phyloP scores from a whole-genome alignment of 2,888 invertebrate genomes.

The Matsumyia berberina region DNA sequence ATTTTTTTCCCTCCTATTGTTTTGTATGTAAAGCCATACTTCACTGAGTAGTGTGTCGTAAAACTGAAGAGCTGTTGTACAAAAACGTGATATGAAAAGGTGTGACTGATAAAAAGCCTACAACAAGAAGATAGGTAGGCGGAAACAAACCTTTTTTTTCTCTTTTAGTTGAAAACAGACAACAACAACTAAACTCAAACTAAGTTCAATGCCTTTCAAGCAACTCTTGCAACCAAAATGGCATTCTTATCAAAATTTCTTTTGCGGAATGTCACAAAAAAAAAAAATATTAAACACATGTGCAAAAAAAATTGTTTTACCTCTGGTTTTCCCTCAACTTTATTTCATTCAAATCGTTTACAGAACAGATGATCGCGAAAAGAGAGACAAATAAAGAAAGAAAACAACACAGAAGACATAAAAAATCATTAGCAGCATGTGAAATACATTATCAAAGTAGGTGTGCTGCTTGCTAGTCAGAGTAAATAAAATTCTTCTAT shows the following conservation, averaged over 20 bases:
- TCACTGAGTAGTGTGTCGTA: not conserved
- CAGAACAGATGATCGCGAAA: constrained; percentile 42
- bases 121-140: not conserved
- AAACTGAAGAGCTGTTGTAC: not conserved
- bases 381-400: not conserved
- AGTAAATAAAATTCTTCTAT: constrained; percentile 34
- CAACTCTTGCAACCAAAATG: not conserved
- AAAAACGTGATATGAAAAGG: constrained; percentile 13
- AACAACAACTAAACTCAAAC: too few relatives aligned
- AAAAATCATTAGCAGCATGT: constrained; percentile 36
- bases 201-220: constrained; percentile 22
- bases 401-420: constrained; percentile 13
- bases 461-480: constrained; percentile 27
- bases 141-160: too few relatives aligned
- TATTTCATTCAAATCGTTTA: constrained; percentile 26
- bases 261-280: not conserved
- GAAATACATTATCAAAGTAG: constrained; percentile 45
- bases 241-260: constrained; percentile 11
- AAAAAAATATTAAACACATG: not conserved
- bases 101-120: not conserved
- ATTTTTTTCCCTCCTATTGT: not conserved
- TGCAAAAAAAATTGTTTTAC: too few relatives aligned
- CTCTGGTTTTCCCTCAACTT: not conserved
- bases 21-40: not conserved
- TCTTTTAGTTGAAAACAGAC: too few relatives aligned